Percentiles rank a stretch among this genome's conserved stretches.
These are phyloP conservation scores for Aphelenchoides avenae DNA, from an alignment of 1,140 invertebrate species.

Conservation along the genomic window DNA sequence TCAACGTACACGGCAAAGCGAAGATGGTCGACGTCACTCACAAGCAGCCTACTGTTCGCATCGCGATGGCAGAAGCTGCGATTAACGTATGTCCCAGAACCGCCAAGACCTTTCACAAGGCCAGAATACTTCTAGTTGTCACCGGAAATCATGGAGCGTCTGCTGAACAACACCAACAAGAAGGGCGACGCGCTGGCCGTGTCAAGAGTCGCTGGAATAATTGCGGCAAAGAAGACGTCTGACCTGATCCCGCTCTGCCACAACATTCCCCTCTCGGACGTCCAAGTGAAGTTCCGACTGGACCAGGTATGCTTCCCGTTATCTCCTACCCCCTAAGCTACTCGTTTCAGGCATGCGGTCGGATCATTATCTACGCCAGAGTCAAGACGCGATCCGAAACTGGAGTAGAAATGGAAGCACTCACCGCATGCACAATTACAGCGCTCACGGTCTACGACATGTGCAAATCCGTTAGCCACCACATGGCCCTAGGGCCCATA, in stretches of 20 bases:
- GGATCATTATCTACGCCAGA: conserved; percentile 32
- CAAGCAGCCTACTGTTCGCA: conserved; percentile 70
- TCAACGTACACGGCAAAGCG: conserved; percentile 73
- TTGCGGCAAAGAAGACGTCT: conserved; percentile 81
- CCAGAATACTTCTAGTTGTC: conserved; percentile 26
- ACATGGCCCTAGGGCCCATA: conserved; percentile 41
- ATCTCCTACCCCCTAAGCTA: neutral
- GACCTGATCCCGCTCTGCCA: conserved; percentile 91
- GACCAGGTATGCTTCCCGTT: conserved; percentile 60
- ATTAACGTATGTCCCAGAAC: conserved; percentile 20
- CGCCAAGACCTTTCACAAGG: conserved; percentile 57
- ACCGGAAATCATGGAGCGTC: conserved; percentile 19
- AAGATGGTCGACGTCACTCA: conserved; percentile 83
- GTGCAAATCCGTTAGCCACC: conserved; percentile 78
- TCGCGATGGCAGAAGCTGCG: conserved; percentile 68
- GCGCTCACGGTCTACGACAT: conserved; percentile 94
- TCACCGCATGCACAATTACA: conserved; percentile 78
- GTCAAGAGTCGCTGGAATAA: conserved; percentile 83
- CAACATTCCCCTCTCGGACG: conserved; percentile 68
- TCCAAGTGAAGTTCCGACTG: conserved; percentile 66
- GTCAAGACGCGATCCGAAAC: conserved; percentile 66
- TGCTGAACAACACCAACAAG: conserved; percentile 66
- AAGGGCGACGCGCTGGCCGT: conserved; percentile 88
- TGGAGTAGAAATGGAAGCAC: conserved; percentile 96
- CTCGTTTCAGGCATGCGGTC: neutral